A percentile compares a stretch with the other conserved stretches of the same genome.
Evolutionary conservation across 2,888 invertebrate genomes (phyloP).

Genomic region (Biston betularia): DNA sequence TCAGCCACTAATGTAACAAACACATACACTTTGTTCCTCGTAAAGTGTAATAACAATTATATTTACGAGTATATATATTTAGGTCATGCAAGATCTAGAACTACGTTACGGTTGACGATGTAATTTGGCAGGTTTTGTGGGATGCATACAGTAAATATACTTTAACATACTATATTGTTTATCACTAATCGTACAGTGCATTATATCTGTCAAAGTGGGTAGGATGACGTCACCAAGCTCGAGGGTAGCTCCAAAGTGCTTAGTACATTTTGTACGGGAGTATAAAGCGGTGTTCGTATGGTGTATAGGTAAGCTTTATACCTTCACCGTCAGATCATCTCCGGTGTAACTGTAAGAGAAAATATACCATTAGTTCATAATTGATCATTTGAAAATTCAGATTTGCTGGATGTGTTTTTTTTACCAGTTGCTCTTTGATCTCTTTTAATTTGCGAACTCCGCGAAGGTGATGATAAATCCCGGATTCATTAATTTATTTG

Average conservation of each 20-base stretch:
- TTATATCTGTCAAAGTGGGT: constrained; percentile 5
- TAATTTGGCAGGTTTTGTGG: constrained; percentile 14
- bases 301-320: constrained; percentile 53
- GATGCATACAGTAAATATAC: constrained; percentile 14
- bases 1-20: no score
- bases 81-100: constrained; percentile 23
- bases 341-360: constrained; percentile 71
- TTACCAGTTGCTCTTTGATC: not conserved
- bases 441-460: not conserved
- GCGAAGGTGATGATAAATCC: no score
- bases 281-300: constrained; percentile 51
- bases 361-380: constrained; percentile 45
- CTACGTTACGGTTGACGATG: constrained; percentile 14
- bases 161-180: constrained; percentile 5
- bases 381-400: constrained; percentile 22
- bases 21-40: no score
- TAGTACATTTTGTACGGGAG: constrained; percentile 14
- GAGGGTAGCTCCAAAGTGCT: constrained; percentile 29
- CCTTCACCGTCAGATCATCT: constrained; percentile 80
- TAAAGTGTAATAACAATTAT: no score
- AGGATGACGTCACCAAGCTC: constrained; percentile 28
- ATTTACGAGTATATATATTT: not conserved
- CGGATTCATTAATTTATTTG: no score
- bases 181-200: constrained; percentile 17
- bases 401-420: not conserved